Conservation (phyloP, 2,113 vertebrate species). For the Heteronetta atricapilla region DNA sequence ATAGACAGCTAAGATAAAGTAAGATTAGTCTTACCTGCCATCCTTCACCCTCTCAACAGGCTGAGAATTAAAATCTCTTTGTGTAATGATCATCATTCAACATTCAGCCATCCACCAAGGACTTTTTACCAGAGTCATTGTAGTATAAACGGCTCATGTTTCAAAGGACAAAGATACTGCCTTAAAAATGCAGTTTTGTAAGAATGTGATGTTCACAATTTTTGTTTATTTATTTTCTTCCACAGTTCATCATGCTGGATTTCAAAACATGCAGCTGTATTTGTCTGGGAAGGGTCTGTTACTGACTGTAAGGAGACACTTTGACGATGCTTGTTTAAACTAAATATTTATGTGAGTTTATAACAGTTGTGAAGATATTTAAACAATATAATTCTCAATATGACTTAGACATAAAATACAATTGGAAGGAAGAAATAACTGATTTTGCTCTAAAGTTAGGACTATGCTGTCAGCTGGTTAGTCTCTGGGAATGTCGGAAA, state of each 20-base stretch:
- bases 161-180: background rate
- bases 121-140: background rate
- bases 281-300: conserved; percentile 4
- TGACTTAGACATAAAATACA: background rate
- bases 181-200: background rate
- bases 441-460: background rate
- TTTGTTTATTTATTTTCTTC: background rate
- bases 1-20: background rate
- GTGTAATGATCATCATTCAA: background rate
- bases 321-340: conserved; percentile 28
- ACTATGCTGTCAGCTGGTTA: background rate
- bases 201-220: background rate
- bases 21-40: background rate
- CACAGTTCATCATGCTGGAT: background rate
- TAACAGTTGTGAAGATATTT: conserved; percentile 2
- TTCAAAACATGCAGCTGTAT: conserved; percentile 37
- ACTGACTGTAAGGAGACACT: background rate
- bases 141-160: background rate
- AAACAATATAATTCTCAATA: conserved; percentile 26
- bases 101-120: background rate
- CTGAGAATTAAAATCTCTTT: background rate
- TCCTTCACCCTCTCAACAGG: background rate
- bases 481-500: background rate
- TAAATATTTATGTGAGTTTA: conserved; percentile 37
- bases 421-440: conserved; percentile 7